Conservation (phyloP, 2,888 invertebrate genomes). For the Meiosimyza platycephala region DNA sequence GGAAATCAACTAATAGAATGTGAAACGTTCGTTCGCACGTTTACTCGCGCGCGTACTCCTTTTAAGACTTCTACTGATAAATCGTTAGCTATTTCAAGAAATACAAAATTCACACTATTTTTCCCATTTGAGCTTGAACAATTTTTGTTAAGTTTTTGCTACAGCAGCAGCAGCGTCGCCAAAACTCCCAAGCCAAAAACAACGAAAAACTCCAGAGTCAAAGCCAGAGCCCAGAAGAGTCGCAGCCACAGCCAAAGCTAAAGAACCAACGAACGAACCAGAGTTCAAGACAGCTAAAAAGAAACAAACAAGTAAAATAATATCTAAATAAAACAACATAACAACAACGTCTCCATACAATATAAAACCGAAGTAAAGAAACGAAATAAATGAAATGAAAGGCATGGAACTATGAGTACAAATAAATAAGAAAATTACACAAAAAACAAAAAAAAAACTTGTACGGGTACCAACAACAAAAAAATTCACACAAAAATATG, state of each 20-base stretch:
- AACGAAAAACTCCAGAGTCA: too few relatives aligned
- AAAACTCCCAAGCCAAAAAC: too few relatives aligned
- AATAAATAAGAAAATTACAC: constrained; percentile 37
- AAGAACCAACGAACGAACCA: constrained; percentile 25
- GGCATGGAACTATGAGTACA: constrained; percentile 33
- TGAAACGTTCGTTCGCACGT: too few relatives aligned
- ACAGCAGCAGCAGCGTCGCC: too few relatives aligned
- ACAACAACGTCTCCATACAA: constrained; percentile 31
- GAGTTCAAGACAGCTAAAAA: constrained; percentile 24
- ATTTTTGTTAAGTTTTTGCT: too few relatives aligned
- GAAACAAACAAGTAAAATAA: constrained; percentile 34
- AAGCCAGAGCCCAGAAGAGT: too few relatives aligned
- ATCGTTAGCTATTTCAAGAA: too few relatives aligned
- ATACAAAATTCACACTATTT: too few relatives aligned
- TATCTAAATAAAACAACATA: constrained; percentile 31
- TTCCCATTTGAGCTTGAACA: too few relatives aligned
- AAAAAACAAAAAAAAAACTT: constrained; percentile 37
- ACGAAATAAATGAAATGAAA: constrained; percentile 22
- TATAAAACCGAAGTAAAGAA: constrained; percentile 17
- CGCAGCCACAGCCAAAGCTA: neutral
- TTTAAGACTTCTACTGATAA: too few relatives aligned
- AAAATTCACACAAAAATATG: constrained; percentile 24
- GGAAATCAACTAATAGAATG: too few relatives aligned
- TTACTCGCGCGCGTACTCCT: too few relatives aligned
- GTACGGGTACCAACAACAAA: constrained; percentile 32